A percentile compares a stretch with the other conserved stretches of the same genome.
phyloP scores from a whole-genome alignment of 2,888 invertebrate genomes.

The Cephus pygmeus region DNA sequence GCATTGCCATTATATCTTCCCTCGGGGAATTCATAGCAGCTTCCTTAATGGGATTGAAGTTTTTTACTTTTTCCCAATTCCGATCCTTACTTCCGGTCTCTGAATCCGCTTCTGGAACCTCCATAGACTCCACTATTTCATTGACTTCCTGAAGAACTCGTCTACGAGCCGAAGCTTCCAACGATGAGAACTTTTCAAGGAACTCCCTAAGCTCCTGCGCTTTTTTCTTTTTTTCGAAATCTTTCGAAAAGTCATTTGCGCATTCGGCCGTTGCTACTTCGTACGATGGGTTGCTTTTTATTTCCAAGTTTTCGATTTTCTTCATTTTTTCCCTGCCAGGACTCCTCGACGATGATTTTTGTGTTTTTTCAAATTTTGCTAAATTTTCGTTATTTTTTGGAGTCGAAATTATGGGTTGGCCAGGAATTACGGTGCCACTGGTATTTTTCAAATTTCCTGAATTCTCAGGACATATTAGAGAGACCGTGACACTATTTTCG shows the following conservation, averaged over 20 bases:
- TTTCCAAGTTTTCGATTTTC: not conserved
- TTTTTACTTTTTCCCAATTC: not conserved
- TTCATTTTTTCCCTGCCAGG: not conserved
- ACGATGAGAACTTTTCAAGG: not conserved
- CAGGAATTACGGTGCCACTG: not conserved
- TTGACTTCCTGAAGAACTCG: not conserved
- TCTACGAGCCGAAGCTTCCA: not conserved
- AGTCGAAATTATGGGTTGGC: not conserved
- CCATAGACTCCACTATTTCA: not conserved
- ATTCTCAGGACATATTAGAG: slow-evolving; percentile 35
- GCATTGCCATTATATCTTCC: not conserved
- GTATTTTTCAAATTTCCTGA: not conserved
- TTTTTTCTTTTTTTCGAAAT: slow-evolving; percentile 1
- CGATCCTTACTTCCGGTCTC: not conserved
- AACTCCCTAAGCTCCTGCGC: not conserved
- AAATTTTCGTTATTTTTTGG: not conserved
- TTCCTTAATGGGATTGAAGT: not conserved
- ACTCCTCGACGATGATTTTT: not conserved
- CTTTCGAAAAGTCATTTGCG: not conserved
- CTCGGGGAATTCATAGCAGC: not conserved
- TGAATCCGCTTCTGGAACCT: not conserved
- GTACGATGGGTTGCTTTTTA: slow-evolving; percentile 4
- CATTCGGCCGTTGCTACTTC: not conserved
- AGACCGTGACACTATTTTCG: slow-evolving; percentile 42
- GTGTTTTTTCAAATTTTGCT: not conserved